Conservation (phyloP, 2,888 invertebrate species). For the Diogma glabrata region DNA sequence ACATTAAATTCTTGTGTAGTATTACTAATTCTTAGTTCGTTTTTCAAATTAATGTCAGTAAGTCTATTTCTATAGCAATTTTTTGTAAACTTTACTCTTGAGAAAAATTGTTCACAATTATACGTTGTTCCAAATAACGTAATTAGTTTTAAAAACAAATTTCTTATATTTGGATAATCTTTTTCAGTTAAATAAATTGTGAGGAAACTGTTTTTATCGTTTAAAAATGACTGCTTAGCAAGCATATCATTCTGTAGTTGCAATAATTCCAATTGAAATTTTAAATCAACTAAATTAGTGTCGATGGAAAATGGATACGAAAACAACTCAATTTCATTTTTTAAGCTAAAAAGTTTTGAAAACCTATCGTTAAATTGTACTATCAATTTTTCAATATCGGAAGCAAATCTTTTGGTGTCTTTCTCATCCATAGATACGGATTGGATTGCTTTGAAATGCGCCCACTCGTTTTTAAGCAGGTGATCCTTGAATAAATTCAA, state of each 20-base stretch:
- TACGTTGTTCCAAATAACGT: no score
- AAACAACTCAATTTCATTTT: not conserved
- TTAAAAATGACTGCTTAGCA: not conserved
- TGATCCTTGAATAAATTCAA: conserved; percentile 3
- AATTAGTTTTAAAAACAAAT: not conserved
- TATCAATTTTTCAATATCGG: not conserved
- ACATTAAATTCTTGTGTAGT: no score
- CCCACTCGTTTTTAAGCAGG: not conserved
- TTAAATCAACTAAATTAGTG: conserved; percentile 1
- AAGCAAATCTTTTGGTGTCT: not conserved
- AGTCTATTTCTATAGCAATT: no score
- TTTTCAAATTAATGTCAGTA: no score
- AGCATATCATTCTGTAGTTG: not conserved
- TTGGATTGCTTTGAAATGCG: not conserved
- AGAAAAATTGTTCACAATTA: not conserved
- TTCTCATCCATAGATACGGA: not conserved
- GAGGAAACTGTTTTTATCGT: conserved; percentile 2
- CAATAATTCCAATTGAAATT: conserved; percentile 1
- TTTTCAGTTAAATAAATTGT: not conserved
- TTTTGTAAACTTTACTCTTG: not conserved
- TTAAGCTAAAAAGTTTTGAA: not conserved
- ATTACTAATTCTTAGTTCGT: no score
- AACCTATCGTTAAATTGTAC: not conserved
- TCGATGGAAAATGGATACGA: conserved; percentile 4
- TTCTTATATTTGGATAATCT: not conserved